Conservation (phyloP, 2,113 vertebrate species). For the Chelonoidis abingdonii region DNA sequence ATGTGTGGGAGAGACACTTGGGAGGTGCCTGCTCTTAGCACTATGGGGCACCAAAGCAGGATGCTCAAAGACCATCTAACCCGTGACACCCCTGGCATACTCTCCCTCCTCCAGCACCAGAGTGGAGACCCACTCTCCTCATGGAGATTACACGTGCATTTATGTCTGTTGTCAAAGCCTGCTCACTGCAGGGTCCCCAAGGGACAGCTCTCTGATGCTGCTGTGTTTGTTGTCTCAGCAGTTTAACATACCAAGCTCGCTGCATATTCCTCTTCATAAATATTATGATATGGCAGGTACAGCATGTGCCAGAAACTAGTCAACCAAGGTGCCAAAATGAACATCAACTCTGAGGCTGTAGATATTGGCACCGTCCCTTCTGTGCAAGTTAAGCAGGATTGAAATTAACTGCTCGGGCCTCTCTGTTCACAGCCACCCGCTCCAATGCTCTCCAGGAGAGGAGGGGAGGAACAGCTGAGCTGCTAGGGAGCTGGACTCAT, state of each 20-base stretch:
- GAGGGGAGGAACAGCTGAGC: not conserved
- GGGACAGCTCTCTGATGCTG: not conserved
- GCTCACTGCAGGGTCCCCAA: not conserved
- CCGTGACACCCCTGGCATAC: not conserved
- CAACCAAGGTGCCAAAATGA: not conserved
- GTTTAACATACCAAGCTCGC: not conserved
- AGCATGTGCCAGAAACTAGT: not conserved
- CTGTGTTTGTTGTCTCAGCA: not conserved
- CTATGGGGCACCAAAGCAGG: not conserved
- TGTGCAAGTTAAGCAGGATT: not conserved
- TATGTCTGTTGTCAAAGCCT: not conserved
- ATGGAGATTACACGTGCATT: not conserved
- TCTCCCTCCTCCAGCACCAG: not conserved
- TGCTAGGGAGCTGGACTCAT: not conserved
- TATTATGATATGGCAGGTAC: not conserved
- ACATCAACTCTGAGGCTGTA: not conserved
- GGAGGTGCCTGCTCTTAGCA: not conserved
- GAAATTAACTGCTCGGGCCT: not conserved
- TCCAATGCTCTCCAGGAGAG: not conserved
- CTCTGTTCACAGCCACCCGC: not conserved
- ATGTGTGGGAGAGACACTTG: not conserved
- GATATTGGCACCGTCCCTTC: not conserved
- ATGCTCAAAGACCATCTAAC: no score
- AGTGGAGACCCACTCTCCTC: not conserved
- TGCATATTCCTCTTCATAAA: not conserved